A percentile compares a stretch with the other conserved stretches of the same genome.
Conservation (phyloP, 2,113 vertebrate genomes). For the Spheniscus mendiculus region DNA sequence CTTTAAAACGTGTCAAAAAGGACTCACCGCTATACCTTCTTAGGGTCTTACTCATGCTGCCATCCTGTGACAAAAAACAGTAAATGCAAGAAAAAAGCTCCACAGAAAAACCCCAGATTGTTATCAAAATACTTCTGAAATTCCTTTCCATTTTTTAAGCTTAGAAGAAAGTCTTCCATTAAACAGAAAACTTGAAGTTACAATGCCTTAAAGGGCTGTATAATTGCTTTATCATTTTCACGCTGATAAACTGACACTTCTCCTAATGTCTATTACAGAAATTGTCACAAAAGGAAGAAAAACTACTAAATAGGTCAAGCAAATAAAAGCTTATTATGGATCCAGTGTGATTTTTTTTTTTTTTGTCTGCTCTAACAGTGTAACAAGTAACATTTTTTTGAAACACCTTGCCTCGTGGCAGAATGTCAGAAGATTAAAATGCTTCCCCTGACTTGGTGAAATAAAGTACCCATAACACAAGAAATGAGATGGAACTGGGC, state of each 20-base stretch:
- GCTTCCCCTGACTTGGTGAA: not conserved
- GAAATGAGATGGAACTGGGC: not conserved
- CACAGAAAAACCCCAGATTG: not conserved
- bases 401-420: not conserved
- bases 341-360: not conserved
- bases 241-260: not conserved
- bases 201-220: not conserved
- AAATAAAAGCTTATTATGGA: constrained; percentile 15
- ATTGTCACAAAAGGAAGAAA: not conserved
- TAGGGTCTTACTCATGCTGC: constrained; percentile 79
- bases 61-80: constrained; percentile 77
- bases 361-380: not conserved
- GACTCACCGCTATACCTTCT: not conserved
- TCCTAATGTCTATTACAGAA: not conserved
- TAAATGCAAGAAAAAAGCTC: constrained; percentile 67
- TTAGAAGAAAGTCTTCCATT: not conserved
- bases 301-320: constrained; percentile 15
- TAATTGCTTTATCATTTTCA: constrained; percentile 29
- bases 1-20: not conserved
- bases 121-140: not conserved
- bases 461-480: not conserved
- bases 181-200: not conserved
- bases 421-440: not conserved
- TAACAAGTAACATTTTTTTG: not conserved
- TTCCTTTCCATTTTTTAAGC: not conserved